phyloP scores from a whole-genome alignment of 2,797 vertebrate species.

The Diglossa cyanea region DNA sequence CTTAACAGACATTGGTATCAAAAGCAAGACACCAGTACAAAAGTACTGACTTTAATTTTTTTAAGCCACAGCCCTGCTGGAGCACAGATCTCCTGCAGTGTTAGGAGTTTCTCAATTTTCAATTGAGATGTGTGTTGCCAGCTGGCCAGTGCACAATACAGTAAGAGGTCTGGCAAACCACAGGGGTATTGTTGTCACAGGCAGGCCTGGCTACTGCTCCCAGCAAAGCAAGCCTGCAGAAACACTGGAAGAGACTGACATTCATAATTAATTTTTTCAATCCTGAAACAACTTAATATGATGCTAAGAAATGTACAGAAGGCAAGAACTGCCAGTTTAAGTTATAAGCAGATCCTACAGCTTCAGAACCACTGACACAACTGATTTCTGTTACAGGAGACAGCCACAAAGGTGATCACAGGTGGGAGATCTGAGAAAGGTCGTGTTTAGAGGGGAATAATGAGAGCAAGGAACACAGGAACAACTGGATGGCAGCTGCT shows the following conservation, averaged over 20 bases:
- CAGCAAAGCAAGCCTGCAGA: not conserved
- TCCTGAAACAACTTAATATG: not conserved
- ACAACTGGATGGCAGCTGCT: not conserved
- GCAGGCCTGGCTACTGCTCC: not conserved
- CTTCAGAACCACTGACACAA: not conserved
- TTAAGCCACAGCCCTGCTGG: not conserved
- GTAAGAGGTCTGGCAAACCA: not conserved
- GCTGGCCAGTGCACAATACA: not conserved
- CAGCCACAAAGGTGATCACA: not conserved
- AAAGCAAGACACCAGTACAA: not conserved
- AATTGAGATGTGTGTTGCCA: not conserved
- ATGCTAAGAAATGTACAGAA: not conserved
- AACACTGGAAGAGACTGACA: not conserved
- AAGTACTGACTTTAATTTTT: not conserved
- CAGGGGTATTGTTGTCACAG: not conserved
- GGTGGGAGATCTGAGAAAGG: not conserved
- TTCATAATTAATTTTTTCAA: not conserved
- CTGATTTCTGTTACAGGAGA: not conserved
- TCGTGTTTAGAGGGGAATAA: not conserved
- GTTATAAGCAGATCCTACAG: not conserved
- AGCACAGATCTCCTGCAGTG: not conserved
- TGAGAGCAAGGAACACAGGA: not conserved
- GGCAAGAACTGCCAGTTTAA: not conserved
- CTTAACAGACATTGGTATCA: not conserved
- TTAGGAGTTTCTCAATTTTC: not conserved